Percentiles rank a stretch among this genome's conserved stretches.
Conservation (phyloP, 2,797 vertebrate genomes). For the Amniataba percoides region DNA sequence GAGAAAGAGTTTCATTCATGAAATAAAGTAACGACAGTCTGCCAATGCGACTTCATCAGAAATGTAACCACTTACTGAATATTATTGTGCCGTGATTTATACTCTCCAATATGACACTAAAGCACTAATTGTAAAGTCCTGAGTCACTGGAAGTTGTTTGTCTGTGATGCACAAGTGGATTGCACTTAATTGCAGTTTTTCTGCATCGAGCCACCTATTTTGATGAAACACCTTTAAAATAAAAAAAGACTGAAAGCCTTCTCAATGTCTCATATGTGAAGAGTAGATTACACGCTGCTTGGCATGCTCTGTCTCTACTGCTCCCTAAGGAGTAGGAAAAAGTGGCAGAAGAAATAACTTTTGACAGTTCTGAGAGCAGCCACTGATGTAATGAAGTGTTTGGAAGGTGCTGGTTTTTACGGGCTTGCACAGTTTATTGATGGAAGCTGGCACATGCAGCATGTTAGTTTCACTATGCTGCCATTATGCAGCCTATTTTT, state of each 20-base stretch:
- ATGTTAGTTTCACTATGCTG: slow-evolving; percentile 25
- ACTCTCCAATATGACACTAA: slow-evolving; percentile 1
- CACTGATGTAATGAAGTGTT: slow-evolving; percentile 35
- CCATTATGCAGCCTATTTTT: slow-evolving; percentile 27
- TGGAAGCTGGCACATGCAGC: slow-evolving; percentile 7
- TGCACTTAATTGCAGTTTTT: slow-evolving; percentile 37
- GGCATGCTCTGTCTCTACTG: slow-evolving; percentile 10
- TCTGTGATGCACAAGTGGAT: slow-evolving; percentile 16
- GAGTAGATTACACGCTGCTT: slow-evolving; percentile 16
- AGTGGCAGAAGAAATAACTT: slow-evolving; percentile 29
- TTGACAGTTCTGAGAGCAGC: slow-evolving; percentile 27
- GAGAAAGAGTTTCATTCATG: background rate
- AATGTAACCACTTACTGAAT: background rate
- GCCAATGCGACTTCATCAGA: background rate
- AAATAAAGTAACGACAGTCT: background rate
- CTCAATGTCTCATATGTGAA: slow-evolving; percentile 28
- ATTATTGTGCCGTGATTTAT: slow-evolving; percentile 6
- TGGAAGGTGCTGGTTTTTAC: slow-evolving; percentile 51
- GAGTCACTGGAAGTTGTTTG: slow-evolving; percentile 40
- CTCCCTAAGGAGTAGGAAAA: slow-evolving; percentile 17
- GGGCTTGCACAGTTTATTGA: slow-evolving; percentile 24
- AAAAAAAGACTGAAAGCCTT: slow-evolving; percentile 9
- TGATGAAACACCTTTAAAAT: slow-evolving; percentile 49
- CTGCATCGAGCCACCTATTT: slow-evolving; percentile 26
- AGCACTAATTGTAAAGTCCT: slow-evolving; percentile 21